Evolutionary conservation across 2,113 vertebrate genomes (phyloP), one percentile per base, ranked within the genome.

Genomic region (Cathartes aura): DNA sequence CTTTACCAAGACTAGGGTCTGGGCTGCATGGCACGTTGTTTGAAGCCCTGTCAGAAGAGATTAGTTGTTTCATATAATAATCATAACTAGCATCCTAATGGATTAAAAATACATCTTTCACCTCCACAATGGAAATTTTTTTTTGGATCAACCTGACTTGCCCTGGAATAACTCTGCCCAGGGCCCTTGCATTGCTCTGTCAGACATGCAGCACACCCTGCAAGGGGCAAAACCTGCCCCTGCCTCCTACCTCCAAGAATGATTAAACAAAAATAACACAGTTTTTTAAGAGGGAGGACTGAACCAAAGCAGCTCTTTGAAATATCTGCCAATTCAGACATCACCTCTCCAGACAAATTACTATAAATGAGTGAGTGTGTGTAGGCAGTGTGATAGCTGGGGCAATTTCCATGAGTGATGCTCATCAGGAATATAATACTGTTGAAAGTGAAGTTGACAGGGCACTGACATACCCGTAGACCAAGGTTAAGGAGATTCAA

Each of bases 21-120:
- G 78, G 89, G 72, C 71, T 94, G 52, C 1, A 1, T 1, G 2
- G 73, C 7, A 12, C 0, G 0, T 70, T 93, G 48, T 90, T 75
- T 81, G 91, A 96, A 92, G 62, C 60, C 53, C 70, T 96, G 91
- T 93, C 94, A 93, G 79, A 58, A 81, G 72, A 95, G 63, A 93
- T 91, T 67, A 86, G 36, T 83, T 95, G 55, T 55, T 96, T 97
- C 81, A 89, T 82, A 55, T 56, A 90, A 80, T 86, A 89, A 95
- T 93, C 56, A 84, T 81, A 96, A 96, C 93, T 94, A 94, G 59
- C 52, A 58, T 87, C 68, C 60, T 94, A 82, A 82, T 82, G 78
- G 64, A 84, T 82, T 93, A 95, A 95, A 86, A 82, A 93, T 68
- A 29, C 21, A 19, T 82, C 67, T 87, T 81, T 82, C 40, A 73